These are phyloP conservation scores for Grapholita molesta DNA, from an alignment of 1,140 invertebrate species.

Conservation along the genomic window DNA sequence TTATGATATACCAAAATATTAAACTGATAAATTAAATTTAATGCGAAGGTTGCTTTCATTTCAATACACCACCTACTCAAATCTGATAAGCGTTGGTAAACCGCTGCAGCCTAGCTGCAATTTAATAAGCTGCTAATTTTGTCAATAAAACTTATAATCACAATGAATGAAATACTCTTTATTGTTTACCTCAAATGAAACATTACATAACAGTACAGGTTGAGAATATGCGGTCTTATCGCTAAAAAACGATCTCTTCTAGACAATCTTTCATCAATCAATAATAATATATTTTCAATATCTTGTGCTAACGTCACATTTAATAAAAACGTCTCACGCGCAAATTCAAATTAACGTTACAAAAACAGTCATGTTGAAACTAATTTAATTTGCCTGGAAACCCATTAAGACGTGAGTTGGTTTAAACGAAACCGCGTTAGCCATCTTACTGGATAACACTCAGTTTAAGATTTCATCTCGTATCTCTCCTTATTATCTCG, in stretches of 20 bases:
- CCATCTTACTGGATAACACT: not conserved
- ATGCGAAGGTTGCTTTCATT: not conserved
- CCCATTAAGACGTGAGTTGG: conserved; percentile 2
- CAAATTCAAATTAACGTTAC: not conserved
- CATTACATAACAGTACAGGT: too few species aligned
- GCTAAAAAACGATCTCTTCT: too few species aligned
- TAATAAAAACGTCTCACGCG: not conserved
- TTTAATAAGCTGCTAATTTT: too few species aligned
- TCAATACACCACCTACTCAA: too few species aligned
- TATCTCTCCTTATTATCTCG: conserved; percentile 3
- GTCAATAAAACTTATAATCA: too few species aligned
- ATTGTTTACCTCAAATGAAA: too few species aligned
- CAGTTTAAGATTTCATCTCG: conserved; percentile 13
- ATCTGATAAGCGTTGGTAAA: too few species aligned
- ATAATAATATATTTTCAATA: not conserved
- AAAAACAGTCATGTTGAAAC: not conserved
- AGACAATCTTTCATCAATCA: too few species aligned
- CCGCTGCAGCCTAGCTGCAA: too few species aligned
- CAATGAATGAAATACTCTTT: too few species aligned
- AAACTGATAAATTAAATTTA: not conserved
- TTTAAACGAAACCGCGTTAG: conserved; percentile 1
- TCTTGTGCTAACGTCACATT: too few species aligned
- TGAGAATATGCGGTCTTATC: too few species aligned
- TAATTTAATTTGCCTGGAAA: not conserved
- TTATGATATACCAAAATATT: not conserved